A percentile compares a stretch with the other conserved stretches of the same genome.
These are phyloP conservation scores for Apoda limacodes DNA, from an alignment of 2,888 invertebrate genomes.

Conservation along the genomic window DNA sequence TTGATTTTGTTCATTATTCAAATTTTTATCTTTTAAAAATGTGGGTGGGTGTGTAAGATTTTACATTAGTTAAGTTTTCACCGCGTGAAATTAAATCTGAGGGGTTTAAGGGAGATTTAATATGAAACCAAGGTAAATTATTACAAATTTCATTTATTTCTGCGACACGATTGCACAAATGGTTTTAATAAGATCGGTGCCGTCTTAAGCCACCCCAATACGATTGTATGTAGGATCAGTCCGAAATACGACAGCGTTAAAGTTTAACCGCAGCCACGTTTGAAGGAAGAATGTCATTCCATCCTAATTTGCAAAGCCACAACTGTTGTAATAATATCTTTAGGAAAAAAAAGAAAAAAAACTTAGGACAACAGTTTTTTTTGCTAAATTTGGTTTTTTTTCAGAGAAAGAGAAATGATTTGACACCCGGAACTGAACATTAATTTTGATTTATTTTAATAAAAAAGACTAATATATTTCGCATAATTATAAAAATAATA, in stretches of 20 bases:
- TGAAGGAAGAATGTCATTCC: conserved; percentile 8
- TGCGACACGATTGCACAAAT: conserved; percentile 17
- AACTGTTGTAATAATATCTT: conserved; percentile 10
- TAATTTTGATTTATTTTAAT: no score
- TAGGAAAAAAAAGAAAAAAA: no score
- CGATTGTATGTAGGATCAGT: conserved; percentile 23
- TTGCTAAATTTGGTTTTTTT: no score
- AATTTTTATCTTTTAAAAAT: no score
- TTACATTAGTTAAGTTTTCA: conserved; percentile 1
- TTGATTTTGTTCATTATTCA: no score
- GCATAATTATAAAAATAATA: no score
- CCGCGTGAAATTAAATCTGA: conserved; percentile 8
- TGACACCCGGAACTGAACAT: no score
- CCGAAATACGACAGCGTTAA: conserved; percentile 16
- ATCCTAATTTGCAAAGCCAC: conserved; percentile 9
- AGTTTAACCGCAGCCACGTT: conserved; percentile 9
- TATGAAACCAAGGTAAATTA: conserved; percentile 5
- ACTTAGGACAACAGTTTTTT: no score
- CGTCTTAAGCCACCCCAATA: conserved; percentile 21
- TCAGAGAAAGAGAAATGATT: no score
- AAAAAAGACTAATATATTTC: no score
- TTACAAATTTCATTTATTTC: conserved; percentile 18
- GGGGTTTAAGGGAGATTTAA: no score
- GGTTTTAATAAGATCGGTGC: conserved; percentile 19
- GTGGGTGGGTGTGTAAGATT: conserved; percentile 1